Evolutionary conservation across 2,797 vertebrate species (phyloP), one percentile per base, ranked within the genome.

Genomic region (Etheostoma nigrum): DNA sequence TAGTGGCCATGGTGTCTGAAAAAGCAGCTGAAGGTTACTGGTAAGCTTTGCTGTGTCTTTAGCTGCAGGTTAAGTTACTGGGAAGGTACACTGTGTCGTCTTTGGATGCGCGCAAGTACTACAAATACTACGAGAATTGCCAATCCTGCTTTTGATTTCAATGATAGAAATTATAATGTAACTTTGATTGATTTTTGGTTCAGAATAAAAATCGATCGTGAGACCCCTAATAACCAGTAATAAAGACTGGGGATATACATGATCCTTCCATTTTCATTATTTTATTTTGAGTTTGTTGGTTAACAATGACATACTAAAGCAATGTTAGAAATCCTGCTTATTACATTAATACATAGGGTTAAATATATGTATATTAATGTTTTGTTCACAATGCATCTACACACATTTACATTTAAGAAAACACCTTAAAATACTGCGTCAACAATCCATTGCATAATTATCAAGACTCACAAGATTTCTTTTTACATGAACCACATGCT

Each of bases 381-480:
- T 30, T 30, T 18, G 2, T 66, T 53, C 4, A 7, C 58, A 18
- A 6, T 23, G 25, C 16, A n/a, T 30, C 13, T 10, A 3, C 18
- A 1, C 30, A 42, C 69, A 69, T 62, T n/a, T 18, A 51, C 7
- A 40, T 4, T 10, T 5, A n/a, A 30, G 15, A 58, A 71, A 81
- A 65, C 14, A 36, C n/a, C 30, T 33, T 5, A 2, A n/a, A 51
- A 18, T 33, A 55, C 4, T 6, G 10, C 12, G 23, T 14, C 15
- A 10, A 70, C 27, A 55, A 19, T 49, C 27, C 12, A 25, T 19
- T 10, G 25, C 13, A 15, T 19, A 51, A 10, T 42, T 51, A 30
- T n/a, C 14, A 59, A 40, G 9, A 30, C 10, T 63, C 42, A 59
- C 6, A 27, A 7, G 13, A 23, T 27, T 4, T 40, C 0, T 52